A percentile compares a stretch with the other conserved stretches of the same genome.
Evolutionary conservation across 2,888 invertebrate species (phyloP).

Genomic region (Melieria crassipennis): DNA sequence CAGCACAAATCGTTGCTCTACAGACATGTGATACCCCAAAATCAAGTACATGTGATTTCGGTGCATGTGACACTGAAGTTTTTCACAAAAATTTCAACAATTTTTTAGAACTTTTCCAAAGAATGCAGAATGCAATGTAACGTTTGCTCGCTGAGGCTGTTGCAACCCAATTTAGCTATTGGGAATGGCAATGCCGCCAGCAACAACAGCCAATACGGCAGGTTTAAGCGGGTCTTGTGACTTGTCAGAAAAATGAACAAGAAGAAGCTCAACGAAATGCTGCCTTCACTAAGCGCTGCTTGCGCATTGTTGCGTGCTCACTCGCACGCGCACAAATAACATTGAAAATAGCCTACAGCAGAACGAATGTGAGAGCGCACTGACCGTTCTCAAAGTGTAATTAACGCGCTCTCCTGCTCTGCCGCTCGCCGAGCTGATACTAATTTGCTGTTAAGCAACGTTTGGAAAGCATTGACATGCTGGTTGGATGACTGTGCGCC

Average conservation of each 20-base stretch:
- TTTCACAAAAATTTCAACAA: neutral
- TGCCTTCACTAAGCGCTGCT: slow-evolving; percentile 38
- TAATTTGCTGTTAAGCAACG: no score
- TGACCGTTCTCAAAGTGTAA: slow-evolving; percentile 2
- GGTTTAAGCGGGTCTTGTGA: slow-evolving; percentile 42
- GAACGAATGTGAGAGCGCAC: slow-evolving; percentile 8
- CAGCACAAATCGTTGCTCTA: no score
- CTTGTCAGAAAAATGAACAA: slow-evolving; percentile 36
- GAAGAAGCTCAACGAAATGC: slow-evolving; percentile 5
- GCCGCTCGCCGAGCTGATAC: no score
- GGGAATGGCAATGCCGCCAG: slow-evolving; percentile 37
- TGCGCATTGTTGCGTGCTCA: slow-evolving; percentile 38
- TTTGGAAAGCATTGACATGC: no score
- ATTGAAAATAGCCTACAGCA: slow-evolving; percentile 7
- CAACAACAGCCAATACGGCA: no score
- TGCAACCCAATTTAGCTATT: no score
- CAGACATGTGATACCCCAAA: slow-evolving; percentile 17
- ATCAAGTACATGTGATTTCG: slow-evolving; percentile 18
- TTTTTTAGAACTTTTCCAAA: neutral
- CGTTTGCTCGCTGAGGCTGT: no score
- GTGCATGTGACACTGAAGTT: neutral
- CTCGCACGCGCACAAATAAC: slow-evolving; percentile 37
- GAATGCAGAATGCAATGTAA: neutral
- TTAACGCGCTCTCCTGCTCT: neutral
- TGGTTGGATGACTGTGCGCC: no score